Percentiles rank a stretch among this genome's conserved stretches.
Conservation (phyloP, 2,888 invertebrate genomes). For the Hoplodrina ambigua region DNA sequence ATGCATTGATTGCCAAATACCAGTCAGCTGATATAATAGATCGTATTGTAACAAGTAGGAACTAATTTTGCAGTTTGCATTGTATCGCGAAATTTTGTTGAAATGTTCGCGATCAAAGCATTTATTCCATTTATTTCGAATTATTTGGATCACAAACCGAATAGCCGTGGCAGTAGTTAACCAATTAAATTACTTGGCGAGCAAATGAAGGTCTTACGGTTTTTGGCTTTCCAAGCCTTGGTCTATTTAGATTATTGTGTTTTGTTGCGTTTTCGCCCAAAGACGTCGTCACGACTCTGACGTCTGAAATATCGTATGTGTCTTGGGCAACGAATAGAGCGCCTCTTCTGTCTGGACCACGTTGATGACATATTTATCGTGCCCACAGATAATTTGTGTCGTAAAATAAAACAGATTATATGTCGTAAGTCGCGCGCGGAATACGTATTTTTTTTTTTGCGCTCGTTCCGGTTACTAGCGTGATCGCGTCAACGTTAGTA, state of each 20-base stretch:
- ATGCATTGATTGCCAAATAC: slow-evolving; percentile 66
- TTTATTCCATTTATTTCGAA: slow-evolving; percentile 27
- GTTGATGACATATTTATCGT: slow-evolving; percentile 39
- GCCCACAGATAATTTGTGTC: not conserved
- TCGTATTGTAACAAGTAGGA: slow-evolving; percentile 27
- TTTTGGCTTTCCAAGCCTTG: not conserved
- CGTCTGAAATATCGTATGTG: slow-evolving; percentile 33
- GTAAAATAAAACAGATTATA: slow-evolving; percentile 30
- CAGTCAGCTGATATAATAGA: slow-evolving; percentile 61
- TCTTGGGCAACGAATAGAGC: slow-evolving; percentile 30
- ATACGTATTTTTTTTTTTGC: not conserved
- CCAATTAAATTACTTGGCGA: slow-evolving; percentile 21
- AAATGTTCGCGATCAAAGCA: not conserved
- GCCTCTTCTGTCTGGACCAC: slow-evolving; percentile 42
- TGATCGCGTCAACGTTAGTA: slow-evolving; percentile 3
- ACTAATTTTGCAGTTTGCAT: slow-evolving; percentile 18
- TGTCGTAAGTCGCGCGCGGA: slow-evolving; percentile 7
- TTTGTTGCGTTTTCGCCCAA: slow-evolving; percentile 19
- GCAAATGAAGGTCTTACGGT: slow-evolving; percentile 2
- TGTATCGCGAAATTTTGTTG: not conserved
- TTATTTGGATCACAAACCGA: slow-evolving; percentile 12
- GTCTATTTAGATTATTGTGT: slow-evolving; percentile 20
- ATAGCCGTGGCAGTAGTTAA: slow-evolving; percentile 4
- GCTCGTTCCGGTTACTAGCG: not conserved
- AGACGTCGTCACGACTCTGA: slow-evolving; percentile 25